A percentile compares a stretch with the other conserved stretches of the same genome.
Conservation (phyloP, 1,140 invertebrate genomes). For the Anastrepha obliqua region DNA sequence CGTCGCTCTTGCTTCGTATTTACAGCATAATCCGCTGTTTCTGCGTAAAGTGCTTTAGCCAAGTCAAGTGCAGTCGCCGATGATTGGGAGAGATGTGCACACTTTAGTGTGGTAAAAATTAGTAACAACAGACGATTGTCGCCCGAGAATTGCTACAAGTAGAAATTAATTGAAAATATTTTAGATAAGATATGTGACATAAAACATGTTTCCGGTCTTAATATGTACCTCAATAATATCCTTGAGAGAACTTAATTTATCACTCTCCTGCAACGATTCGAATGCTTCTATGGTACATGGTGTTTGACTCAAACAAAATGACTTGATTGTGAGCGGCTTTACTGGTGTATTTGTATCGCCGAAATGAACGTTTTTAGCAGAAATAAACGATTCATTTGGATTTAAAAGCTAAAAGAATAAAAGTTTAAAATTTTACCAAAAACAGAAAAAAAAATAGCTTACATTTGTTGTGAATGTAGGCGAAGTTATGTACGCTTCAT, state of each 20-base stretch:
- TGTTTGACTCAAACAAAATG: slow-evolving; percentile 68
- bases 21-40: slow-evolving; percentile 78
- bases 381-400: slow-evolving; percentile 47
- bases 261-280: slow-evolving; percentile 61
- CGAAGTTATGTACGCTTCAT: slow-evolving; percentile 65
- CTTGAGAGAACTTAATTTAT: slow-evolving; percentile 71
- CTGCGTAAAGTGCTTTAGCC: slow-evolving; percentile 77
- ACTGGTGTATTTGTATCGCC: slow-evolving; percentile 49
- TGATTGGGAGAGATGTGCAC: slow-evolving; percentile 77
- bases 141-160: slow-evolving; percentile 65
- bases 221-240: slow-evolving; percentile 66
- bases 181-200: not conserved
- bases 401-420: slow-evolving; percentile 49
- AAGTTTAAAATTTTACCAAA: slow-evolving; percentile 20
- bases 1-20: slow-evolving; percentile 74
- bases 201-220: not conserved
- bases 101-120: slow-evolving; percentile 77
- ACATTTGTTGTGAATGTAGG: slow-evolving; percentile 65
- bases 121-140: slow-evolving; percentile 75
- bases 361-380: slow-evolving; percentile 61
- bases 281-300: slow-evolving; percentile 67
- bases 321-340: slow-evolving; percentile 59
- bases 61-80: slow-evolving; percentile 77
- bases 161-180: not conserved
- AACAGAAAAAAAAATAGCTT: slow-evolving; percentile 53